Evolutionary conservation across 2,113 vertebrate genomes (phyloP), one percentile per base, ranked within the genome.

Genomic region (Oncorhynchus nerka): DNA sequence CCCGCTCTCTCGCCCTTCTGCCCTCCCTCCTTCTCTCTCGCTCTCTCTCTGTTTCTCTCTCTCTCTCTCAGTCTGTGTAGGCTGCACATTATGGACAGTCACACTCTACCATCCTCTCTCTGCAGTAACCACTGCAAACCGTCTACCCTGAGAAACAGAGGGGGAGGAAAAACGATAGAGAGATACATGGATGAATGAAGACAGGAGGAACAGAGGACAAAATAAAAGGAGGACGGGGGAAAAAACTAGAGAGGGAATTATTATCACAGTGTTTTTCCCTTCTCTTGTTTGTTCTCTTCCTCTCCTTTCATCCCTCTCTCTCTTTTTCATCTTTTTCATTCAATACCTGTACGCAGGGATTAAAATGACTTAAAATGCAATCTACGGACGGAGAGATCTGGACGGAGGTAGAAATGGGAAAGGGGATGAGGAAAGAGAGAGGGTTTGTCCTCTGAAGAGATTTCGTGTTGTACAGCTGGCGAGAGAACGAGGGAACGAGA

Each of bases 361-460:
- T 30, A 26, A 66, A 3, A 66, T 28, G 26, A 66, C 64, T 66
- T 26, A 66, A 66, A 26, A 66, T 66, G 13, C 24, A 66, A 66
- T 66, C 26, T 15, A 15, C 64, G 26, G 24, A 28, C 26, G 26
- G 24, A 66, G n/a, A 4, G 64, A n/a, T 45, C 39, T 64, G 16
- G 16, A 66, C 22, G 24, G 26, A 30, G 64, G 64, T 28, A 28
- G n/a, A 24, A 5, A 55, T 16, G n/a, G 1, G 22, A 24, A 22
- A 62, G 59, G 16, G 59, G 59, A 62, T n/a, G 59, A 62, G n/a
- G 9, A 62, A 24, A 24, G 59, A 20, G 16, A 62, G 59, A 22
- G 59, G 59, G 59, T 24, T 62, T 62, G 59, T 62, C 59, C 59
- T 24, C n/a, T 62, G 59, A 62, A 62, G 59, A n/a, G 59, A 62